Evolutionary conservation across 2,888 invertebrate genomes (phyloP), one percentile per base, ranked within the genome.

Genomic region (Beris morrisii): DNA sequence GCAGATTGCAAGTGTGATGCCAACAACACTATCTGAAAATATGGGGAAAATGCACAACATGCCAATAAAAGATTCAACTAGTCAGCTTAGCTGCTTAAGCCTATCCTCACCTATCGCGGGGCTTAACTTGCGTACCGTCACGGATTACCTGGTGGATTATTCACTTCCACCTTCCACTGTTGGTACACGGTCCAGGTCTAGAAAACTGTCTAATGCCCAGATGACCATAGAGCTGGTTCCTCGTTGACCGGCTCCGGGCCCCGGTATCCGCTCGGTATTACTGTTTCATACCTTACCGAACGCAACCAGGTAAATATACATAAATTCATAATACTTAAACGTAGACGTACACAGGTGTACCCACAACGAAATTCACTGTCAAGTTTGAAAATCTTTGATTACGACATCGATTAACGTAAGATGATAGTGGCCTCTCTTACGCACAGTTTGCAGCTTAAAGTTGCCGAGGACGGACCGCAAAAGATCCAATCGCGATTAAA

Each of bases 321-420:
- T 11, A 15, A 5, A 13, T 48, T 48, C 22, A 22, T 22, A 22
- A 22, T 22, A 3, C 22, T 22, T 22, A 22, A 22, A 22, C 22
- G 22, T 22, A 22, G 22, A 38, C 38, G 38, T 38, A 38, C 53
- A 66, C 53, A 52, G 54, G 38, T 22, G 22, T 32, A 32, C 4
- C 32, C 32, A 32, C 4, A 38, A 38, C 38, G 54, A 59, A 66
- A 61, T 66, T 66, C 66, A 66, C 66, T 66, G 66, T 61, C 66
- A 66, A 61, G 66, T 66, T 54, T 59, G 59, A 66, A 66, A 55
- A 61, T 48, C 15, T 48, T 15, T 15, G 48, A 48, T 48, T 48
- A 48, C 48, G 48, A 48, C 48, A 48, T 15, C 48, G 48, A 48
- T 48, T 48, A 48, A 13, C n/a, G 48, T n/a, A n/a, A 15, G 48